Evolutionary conservation across 2,113 vertebrate genomes (phyloP), one percentile per base, ranked within the genome.

Genomic region (Struthidea cinerea): DNA sequence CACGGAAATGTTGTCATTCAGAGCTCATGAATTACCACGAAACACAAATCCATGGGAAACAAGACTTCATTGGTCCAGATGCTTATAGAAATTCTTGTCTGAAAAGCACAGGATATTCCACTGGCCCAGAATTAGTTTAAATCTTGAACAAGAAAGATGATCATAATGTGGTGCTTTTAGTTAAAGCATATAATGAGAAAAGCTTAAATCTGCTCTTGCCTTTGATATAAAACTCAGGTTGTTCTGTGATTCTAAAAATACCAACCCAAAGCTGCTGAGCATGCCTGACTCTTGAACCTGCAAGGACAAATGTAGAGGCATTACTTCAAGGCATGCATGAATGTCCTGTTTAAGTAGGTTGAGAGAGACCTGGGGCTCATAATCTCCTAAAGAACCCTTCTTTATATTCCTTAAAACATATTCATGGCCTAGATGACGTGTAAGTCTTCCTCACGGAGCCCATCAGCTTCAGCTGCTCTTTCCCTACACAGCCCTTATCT

Each of bases 1-100:
- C 16, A 13, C 1, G 0, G 28, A 8, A 50, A 84, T 46, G 8
- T 32, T 35, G 8, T 39, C 4, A 1, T 50, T 67, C 2, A 21
- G 52, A 82, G 23, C 20, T 75, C 57, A 55, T 33, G 20, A 63
- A 24, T 41, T 30, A 23, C 56, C 23, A 24, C 15, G 23, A 79
- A 92, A 76, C 13, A 70, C 39, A 92, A 83, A 64, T 27, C 27
- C 18, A 17, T 16, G 28, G 17, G 23, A 87, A 85, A 68, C 0
- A 13, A 77, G 23, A 41, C 30, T 47, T 85, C 19, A 28, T 10
- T 22, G 10, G 37, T 52, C 21, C 39, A 67, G n/a, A 21, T 26
- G 17, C 13, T 75, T 71, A 53, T 4, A 65, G 32, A 83, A 67
- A 39, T 27, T 37, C 39, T 69, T 44, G 6, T 70, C 70, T 87